Evolutionary conservation across 2,888 invertebrate species (phyloP).

Genomic region (Drosophila cognata): DNA sequence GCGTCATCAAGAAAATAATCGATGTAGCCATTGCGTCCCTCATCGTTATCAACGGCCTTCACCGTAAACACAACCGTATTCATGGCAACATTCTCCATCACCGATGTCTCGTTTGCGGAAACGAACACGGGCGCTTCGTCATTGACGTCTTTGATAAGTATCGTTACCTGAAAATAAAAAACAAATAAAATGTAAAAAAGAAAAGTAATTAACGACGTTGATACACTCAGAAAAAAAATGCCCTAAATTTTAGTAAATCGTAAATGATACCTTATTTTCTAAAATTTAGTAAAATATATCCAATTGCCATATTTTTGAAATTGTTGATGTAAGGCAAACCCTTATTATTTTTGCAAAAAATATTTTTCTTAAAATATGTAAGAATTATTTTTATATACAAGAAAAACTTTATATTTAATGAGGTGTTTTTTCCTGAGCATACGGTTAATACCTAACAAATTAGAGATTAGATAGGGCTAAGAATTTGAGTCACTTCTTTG

Average conservation of each 20-base stretch:
- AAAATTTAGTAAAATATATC: no score
- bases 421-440: neutral
- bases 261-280: neutral
- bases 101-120: conserved; percentile 91
- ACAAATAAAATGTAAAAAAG: conserved; percentile 13
- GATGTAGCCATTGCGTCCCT: conserved; percentile 95
- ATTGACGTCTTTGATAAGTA: conserved; percentile 95
- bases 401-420: neutral
- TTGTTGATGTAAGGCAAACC: neutral
- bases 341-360: neutral
- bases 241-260: neutral
- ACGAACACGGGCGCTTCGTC: conserved; percentile 95
- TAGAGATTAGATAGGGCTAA: conserved; percentile 3
- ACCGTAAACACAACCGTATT: conserved; percentile 95
- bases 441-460: neutral
- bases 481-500: conserved; percentile 17
- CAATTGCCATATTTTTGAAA: neutral
- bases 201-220: conserved; percentile 16
- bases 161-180: conserved; percentile 89
- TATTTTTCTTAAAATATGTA: neutral
- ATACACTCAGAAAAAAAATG: neutral
- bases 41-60: conserved; percentile 95
- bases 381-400: neutral
- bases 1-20: conserved; percentile 89
- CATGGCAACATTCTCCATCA: conserved; percentile 93